Conservation (phyloP, 2,888 invertebrate species). For the Oscheius sp. region DNA sequence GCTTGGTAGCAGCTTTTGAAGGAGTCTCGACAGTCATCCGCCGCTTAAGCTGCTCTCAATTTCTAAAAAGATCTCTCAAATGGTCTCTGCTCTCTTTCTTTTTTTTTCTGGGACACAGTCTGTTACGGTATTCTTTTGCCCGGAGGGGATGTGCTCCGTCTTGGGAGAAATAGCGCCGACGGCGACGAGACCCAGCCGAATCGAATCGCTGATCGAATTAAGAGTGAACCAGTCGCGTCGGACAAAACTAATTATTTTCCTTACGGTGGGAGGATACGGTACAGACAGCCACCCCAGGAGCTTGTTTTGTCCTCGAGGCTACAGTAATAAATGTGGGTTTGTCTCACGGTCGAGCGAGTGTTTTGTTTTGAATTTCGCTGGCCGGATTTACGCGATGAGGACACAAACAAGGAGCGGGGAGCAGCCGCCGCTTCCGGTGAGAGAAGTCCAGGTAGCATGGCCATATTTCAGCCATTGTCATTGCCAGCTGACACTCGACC, state of each 20-base stretch:
- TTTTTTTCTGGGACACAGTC: not conserved
- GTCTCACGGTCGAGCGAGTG: slow-evolving; percentile 33
- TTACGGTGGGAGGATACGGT: slow-evolving; percentile 27
- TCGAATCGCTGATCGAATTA: slow-evolving; percentile 39
- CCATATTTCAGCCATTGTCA: slow-evolving; percentile 1
- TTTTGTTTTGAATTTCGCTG: slow-evolving; percentile 36
- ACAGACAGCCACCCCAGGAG: not conserved
- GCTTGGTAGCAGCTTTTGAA: not conserved
- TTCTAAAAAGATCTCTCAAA: not conserved
- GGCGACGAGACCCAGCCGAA: slow-evolving; percentile 23
- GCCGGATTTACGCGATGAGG: slow-evolving; percentile 35
- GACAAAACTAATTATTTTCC: slow-evolving; percentile 26
- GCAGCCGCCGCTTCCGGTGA: slow-evolving; percentile 6
- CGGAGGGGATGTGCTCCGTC: not conserved
- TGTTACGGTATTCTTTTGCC: slow-evolving; percentile 17
- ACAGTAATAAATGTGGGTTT: slow-evolving; percentile 29
- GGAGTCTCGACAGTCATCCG: too few relatives aligned
- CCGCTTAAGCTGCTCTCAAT: too few relatives aligned
- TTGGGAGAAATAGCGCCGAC: slow-evolving; percentile 5
- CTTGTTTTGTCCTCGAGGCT: slow-evolving; percentile 20
- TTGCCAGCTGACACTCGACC: slow-evolving; percentile 2
- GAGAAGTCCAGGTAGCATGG: not conserved
- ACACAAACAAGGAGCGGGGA: slow-evolving; percentile 23
- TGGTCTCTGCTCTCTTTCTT: not conserved
- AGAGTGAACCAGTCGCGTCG: slow-evolving; percentile 26